Evolutionary conservation across 35 echinoderm and acorn worm genomes (phyloP), one percentile per base, ranked within the genome.

Genomic region (Ophioderma brevispina): DNA sequence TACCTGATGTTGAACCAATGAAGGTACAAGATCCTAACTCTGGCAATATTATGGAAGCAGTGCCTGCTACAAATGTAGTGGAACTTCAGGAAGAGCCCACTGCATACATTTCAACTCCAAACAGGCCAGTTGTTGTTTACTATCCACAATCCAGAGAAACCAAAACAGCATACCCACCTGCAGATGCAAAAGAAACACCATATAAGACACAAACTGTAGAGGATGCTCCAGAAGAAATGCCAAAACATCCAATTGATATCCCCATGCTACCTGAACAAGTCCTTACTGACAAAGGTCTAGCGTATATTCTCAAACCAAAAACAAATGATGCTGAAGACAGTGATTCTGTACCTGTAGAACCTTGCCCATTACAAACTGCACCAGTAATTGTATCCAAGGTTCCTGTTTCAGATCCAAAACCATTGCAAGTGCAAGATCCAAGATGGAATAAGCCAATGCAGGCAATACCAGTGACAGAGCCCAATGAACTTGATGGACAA

Each of bases 251-350:
- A n/a, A n/a, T n/a, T n/a, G n/a, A n/a, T n/a, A n/a, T n/a, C n/a
- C n/a, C n/a, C n/a, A n/a, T n/a, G n/a, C n/a, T n/a, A n/a, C n/a
- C n/a, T n/a, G 41, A 70, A 25, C 78, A 90, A 55, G 36, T 82
- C 21, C 40, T 76, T 23, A 94, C 93, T 36, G 88, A 94, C 37
- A 91, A 91, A 91, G 93, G 93, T 17, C 82, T 80, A 31, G 93
- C 93, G 25, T 94, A 90, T 84, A 79, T 85, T 33, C 42, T 94
- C 8, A 87, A 90, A 38, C 90, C 94, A 15, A 33, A 92, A 15
- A 17, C 39, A 5, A 35, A 70, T 13, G 59, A 70, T 2, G 59
- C 10, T 70, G 59, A 70, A 70, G 23, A 4, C 2, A 70, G 17
- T 70, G 59, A 25, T 4, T 46, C 17, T 46, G 41, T 46, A 46